Percentiles rank a stretch among this genome's conserved stretches.
Conservation (phyloP, 1,140 invertebrate species). For the Drosophila mojavensis region DNA sequence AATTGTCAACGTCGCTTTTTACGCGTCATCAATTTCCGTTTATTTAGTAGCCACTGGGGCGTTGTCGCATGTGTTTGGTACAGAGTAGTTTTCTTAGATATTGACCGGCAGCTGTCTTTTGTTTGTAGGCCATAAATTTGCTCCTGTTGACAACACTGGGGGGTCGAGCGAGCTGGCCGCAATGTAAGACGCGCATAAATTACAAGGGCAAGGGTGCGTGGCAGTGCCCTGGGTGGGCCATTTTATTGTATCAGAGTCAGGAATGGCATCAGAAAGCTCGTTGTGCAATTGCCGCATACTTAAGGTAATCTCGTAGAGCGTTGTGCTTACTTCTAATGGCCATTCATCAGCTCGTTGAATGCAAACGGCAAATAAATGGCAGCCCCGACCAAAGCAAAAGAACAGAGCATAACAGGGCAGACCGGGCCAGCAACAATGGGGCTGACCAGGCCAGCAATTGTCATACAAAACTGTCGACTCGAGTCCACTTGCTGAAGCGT, state of each 20-base stretch:
- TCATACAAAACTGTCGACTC: conserved; percentile 73
- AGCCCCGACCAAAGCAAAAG: conserved; percentile 42
- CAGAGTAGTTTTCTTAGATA: conserved; percentile 55
- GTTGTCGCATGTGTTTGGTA: conserved; percentile 17
- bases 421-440: conserved; percentile 51
- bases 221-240: conserved; percentile 15
- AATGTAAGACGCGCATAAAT: conserved; percentile 65
- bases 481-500: conserved; percentile 27
- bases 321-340: conserved; percentile 80
- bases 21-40: conserved; percentile 79
- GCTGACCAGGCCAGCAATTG: conserved; percentile 72
- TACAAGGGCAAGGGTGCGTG: conserved; percentile 66
- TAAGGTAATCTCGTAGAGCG: conserved; percentile 79
- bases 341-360: conserved; percentile 82
- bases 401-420: conserved; percentile 22
- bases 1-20: conserved; percentile 78
- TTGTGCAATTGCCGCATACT: conserved; percentile 81
- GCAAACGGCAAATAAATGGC: conserved; percentile 81
- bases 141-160: conserved; percentile 12
- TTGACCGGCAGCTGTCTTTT: conserved; percentile 68
- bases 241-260: conserved; percentile 68
- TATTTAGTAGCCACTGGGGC: conserved; percentile 71
- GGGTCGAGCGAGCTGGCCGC: conserved; percentile 15
- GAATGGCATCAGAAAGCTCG: conserved; percentile 56
- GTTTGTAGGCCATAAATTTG: conserved; percentile 78